Percentiles rank a stretch among this genome's conserved stretches.
These are phyloP conservation scores for Leucoraja erinaceus DNA, from an alignment of 2,113 vertebrate genomes.

Conservation along the genomic window DNA sequence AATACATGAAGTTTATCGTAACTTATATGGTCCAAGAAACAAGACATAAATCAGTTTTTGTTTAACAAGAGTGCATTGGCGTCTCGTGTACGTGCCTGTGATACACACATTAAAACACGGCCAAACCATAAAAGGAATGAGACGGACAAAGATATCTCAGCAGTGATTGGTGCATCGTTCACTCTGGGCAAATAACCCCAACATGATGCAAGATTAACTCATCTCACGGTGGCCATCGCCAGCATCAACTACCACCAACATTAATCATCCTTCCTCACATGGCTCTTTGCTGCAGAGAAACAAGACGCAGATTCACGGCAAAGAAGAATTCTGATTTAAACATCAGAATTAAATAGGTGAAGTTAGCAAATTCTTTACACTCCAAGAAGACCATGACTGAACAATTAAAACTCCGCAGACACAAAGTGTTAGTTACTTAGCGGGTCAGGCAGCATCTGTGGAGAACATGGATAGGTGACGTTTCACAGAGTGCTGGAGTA, in stretches of 20 bases:
- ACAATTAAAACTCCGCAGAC: not conserved
- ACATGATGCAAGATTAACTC: not conserved
- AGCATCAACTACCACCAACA: not conserved
- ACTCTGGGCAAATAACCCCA: slow-evolving; percentile 13
- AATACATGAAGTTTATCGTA: not conserved
- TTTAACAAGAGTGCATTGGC: not conserved
- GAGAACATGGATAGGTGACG: no score
- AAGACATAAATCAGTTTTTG: not conserved
- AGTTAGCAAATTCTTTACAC: not conserved
- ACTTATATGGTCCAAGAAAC: not conserved
- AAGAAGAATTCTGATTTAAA: not conserved
- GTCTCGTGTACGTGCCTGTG: not conserved
- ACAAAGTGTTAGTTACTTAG: no score
- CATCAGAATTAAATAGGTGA: not conserved
- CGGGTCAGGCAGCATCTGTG: no score
- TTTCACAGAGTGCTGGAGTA: no score
- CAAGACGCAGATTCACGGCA: not conserved
- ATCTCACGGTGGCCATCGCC: not conserved
- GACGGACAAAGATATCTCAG: slow-evolving; percentile 5
- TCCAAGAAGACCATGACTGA: no score
- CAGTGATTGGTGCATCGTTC: not conserved
- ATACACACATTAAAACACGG: not conserved
- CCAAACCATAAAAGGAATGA: slow-evolving; percentile 4
- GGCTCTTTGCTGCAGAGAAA: not conserved
- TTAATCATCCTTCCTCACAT: not conserved